Conservation (phyloP, 2,797 vertebrate species). For the Poliocrania exsul region DNA sequence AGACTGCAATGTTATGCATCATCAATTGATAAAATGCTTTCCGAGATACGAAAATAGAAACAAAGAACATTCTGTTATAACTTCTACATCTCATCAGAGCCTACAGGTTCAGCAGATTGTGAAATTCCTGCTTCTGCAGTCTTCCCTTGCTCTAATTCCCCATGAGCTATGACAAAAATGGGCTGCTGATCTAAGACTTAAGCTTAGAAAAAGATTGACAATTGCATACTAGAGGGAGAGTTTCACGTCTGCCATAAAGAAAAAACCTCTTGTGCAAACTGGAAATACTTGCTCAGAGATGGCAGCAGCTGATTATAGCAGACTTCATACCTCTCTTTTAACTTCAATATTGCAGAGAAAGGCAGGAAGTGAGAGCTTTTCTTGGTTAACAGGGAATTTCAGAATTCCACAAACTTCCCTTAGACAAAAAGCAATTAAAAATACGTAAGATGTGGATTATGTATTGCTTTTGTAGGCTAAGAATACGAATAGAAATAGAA, state of each 20-base stretch:
- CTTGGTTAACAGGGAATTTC: not conserved
- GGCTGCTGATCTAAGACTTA: not conserved
- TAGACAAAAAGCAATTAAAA: not conserved
- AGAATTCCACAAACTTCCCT: not conserved
- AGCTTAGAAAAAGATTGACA: not conserved
- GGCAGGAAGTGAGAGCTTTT: not conserved
- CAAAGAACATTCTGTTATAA: not conserved
- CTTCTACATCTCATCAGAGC: not conserved
- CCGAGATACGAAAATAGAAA: not conserved
- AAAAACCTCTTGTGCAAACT: not conserved
- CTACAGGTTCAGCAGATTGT: not conserved
- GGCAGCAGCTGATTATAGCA: not conserved
- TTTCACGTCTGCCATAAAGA: not conserved
- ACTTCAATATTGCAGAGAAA: not conserved
- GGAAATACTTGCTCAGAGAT: not conserved
- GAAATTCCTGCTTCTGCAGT: not conserved
- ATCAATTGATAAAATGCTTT: not conserved
- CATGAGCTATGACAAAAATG: not conserved
- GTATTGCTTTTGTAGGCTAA: not conserved
- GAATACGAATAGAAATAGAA: not conserved
- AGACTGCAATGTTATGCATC: not conserved
- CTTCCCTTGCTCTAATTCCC: not conserved
- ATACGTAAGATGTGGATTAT: fast-evolving
- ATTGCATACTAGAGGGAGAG: not conserved
- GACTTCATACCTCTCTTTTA: not conserved